Percentiles rank a stretch among this genome's conserved stretches.
phyloP scores from a whole-genome alignment of 2,888 invertebrate genomes.

The Coecobrya sp. region DNA sequence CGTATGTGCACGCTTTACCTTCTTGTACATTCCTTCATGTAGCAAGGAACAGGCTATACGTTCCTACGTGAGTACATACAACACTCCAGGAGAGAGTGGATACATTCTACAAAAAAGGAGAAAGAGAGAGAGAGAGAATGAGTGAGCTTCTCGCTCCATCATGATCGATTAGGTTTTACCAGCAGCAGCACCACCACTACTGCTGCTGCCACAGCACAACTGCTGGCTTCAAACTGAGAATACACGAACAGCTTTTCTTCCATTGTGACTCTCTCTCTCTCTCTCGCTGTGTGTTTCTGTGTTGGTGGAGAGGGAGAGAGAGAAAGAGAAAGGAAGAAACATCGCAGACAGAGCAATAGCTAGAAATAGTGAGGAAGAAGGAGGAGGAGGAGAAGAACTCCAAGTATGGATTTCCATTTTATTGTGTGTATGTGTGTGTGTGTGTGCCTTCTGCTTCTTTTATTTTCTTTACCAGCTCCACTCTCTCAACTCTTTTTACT shows the following conservation, averaged over 20 bases:
- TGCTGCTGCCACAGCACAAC: conserved; percentile 39
- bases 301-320: neutral
- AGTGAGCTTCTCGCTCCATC: conserved; percentile 84
- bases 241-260: conserved; percentile 30
- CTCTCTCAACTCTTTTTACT: conserved; percentile 37
- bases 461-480: conserved; percentile 63
- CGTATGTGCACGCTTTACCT: conserved; percentile 41
- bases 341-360: conserved; percentile 46
- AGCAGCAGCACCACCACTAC: conserved; percentile 53
- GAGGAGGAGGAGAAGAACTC: conserved; percentile 63
- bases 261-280: neutral
- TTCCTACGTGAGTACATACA: neutral
- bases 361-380: conserved; percentile 16
- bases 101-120: neutral
- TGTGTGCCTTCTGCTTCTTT: conserved; percentile 32
- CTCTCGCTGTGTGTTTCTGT: neutral
- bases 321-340: conserved; percentile 42
- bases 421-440: conserved; percentile 32
- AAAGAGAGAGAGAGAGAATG: conserved; percentile 26
- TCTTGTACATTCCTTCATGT: conserved; percentile 58
- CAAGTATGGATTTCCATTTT: conserved; percentile 72
- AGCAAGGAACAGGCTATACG: conserved; percentile 4
- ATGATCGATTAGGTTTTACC: conserved; percentile 86
- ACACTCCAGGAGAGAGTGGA: neutral
- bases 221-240: neutral